Evolutionary conservation across 2,113 vertebrate genomes (phyloP).

Genomic region (Cynoglossus semilaevis): DNA sequence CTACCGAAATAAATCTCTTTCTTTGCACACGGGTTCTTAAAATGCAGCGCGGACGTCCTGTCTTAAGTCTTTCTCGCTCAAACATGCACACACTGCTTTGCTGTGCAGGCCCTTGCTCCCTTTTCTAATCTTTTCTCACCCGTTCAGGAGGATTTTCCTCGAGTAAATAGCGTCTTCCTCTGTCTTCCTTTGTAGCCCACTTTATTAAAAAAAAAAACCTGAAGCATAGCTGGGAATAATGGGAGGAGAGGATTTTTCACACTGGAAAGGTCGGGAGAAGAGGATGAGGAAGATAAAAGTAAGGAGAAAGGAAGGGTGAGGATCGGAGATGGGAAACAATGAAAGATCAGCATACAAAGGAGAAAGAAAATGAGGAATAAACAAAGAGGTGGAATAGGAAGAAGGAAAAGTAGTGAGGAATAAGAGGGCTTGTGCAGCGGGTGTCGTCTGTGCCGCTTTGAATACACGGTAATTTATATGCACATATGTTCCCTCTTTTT

Average conservation of each 20-base stretch:
- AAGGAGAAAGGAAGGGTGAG: slow-evolving; percentile 33
- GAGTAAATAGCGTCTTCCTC: slow-evolving; percentile 44
- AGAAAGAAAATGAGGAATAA: slow-evolving; percentile 25
- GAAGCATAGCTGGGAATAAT: slow-evolving; percentile 46
- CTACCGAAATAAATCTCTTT: slow-evolving; percentile 36
- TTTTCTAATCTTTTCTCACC: slow-evolving; percentile 53
- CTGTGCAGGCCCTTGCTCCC: slow-evolving; percentile 35
- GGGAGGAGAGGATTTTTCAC: slow-evolving; percentile 40
- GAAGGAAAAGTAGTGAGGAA: slow-evolving; percentile 16
- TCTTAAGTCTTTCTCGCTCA: slow-evolving; percentile 44
- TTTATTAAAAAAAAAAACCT: slow-evolving; percentile 39
- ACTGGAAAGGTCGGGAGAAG: slow-evolving; percentile 60
- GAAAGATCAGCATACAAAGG: slow-evolving; percentile 37
- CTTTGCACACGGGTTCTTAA: slow-evolving; percentile 26
- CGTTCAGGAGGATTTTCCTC: slow-evolving; percentile 48
- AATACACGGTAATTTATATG: slow-evolving; percentile 13
- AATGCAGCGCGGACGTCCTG: slow-evolving; percentile 39
- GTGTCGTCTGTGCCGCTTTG: slow-evolving; percentile 27
- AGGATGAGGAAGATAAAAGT: slow-evolving; percentile 36
- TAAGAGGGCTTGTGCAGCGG: slow-evolving; percentile 7
- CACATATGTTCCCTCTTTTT: neutral
- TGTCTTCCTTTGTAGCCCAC: slow-evolving; percentile 17
- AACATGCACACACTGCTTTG: slow-evolving; percentile 32
- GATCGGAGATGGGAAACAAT: slow-evolving; percentile 40
- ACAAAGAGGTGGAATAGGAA: slow-evolving; percentile 31